Evolutionary conservation across 30 jellyfish, hydroid and myxozoan genomes (phyloP).

Genomic region (Hydractinia symbiolongicarpus): DNA sequence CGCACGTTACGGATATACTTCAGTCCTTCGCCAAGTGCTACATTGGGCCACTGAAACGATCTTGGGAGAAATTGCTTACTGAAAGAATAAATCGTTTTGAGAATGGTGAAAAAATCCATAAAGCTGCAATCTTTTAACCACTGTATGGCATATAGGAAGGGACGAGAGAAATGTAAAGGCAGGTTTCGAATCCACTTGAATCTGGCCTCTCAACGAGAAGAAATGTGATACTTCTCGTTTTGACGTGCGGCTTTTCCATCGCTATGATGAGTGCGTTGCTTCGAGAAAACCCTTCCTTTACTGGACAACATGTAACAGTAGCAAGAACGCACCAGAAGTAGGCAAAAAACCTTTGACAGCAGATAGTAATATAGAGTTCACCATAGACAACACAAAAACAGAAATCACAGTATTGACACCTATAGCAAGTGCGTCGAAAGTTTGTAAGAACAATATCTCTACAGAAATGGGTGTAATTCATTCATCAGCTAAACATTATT

Average conservation of each 20-base stretch:
- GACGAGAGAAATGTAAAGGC: background rate
- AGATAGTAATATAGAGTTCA: too few species aligned
- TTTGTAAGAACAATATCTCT: too few species aligned
- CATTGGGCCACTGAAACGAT: conserved; percentile 1
- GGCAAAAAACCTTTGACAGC: background rate
- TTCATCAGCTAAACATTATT: too few species aligned
- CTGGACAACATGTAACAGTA: background rate
- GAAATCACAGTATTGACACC: too few species aligned
- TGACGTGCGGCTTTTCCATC: background rate
- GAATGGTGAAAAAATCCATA: too few species aligned
- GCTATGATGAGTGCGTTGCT: background rate
- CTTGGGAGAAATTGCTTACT: background rate
- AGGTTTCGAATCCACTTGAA: background rate
- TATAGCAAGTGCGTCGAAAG: too few species aligned
- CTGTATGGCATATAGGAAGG: background rate
- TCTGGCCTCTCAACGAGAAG: background rate
- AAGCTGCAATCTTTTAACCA: background rate
- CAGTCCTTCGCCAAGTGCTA: background rate
- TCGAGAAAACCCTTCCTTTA: conserved; percentile 4
- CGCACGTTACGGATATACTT: background rate
- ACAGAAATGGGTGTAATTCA: too few species aligned
- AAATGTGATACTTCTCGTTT: background rate
- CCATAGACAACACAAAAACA: too few species aligned
- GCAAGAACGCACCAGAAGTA: conserved; percentile 1
- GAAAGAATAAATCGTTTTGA: background rate